Percentiles rank a stretch among this genome's conserved stretches.
These are phyloP conservation scores for Caracal caracal DNA, from an alignment of 2,113 vertebrate species.

Conservation along the genomic window DNA sequence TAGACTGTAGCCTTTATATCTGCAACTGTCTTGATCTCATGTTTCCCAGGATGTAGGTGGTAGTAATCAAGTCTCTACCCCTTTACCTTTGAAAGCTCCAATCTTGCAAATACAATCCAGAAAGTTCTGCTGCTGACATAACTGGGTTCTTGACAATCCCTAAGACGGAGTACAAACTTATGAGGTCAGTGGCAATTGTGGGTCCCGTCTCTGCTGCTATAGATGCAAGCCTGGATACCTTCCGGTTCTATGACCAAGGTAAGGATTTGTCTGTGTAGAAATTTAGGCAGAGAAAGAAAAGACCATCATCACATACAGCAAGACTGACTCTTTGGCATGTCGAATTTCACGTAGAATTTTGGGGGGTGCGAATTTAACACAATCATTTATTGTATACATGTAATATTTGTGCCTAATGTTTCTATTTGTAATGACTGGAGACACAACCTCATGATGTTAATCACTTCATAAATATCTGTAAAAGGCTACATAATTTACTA, in stretches of 20 bases:
- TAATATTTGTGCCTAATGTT: not conserved
- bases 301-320: not conserved
- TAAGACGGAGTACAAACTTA: not conserved
- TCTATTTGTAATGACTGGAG: not conserved
- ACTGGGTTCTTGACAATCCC: not conserved
- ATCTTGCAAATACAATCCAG: constrained; percentile 88
- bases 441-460: not conserved
- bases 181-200: not conserved
- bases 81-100: constrained; percentile 86
- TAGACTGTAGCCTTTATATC: not conserved
- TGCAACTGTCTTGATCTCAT: not conserved
- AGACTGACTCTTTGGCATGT: not conserved
- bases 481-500: too few species aligned
- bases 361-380: not conserved
- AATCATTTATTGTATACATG: not conserved
- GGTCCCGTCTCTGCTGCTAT: not conserved
- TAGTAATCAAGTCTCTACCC: not conserved
- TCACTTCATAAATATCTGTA: not conserved
- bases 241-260: not conserved
- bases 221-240: not conserved
- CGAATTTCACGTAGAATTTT: not conserved
- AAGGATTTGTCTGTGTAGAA: not conserved
- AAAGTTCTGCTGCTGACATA: constrained; percentile 87
- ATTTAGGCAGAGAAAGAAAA: not conserved
- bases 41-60: not conserved